phyloP scores from a whole-genome alignment of 2,888 invertebrate genomes.

The Heliconius cydno region DNA sequence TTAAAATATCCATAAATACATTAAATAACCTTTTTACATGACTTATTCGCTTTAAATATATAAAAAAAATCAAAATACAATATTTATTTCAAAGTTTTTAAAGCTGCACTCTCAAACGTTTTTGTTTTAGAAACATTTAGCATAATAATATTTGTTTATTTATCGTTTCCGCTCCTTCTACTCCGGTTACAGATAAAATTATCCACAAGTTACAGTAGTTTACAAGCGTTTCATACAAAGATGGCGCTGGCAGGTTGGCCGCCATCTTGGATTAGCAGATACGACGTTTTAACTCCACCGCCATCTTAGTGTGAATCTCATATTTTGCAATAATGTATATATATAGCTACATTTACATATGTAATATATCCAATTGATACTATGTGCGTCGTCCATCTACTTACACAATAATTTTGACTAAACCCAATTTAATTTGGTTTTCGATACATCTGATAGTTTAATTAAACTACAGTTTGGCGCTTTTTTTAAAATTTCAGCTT shows the following conservation, averaged over 20 bases:
- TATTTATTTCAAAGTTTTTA: conserved; percentile 9
- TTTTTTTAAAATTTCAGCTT: conserved; percentile 4
- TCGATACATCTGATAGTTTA: conserved; percentile 9
- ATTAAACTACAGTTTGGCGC: conserved; percentile 6
- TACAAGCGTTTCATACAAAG: background rate
- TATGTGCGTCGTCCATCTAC: conserved; percentile 30
- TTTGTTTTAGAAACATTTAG: background rate
- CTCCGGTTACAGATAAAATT: conserved; percentile 9
- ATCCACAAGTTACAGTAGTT: conserved; percentile 22
- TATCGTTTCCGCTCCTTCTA: background rate
- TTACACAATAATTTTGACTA: conserved; percentile 27
- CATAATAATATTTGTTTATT: background rate
- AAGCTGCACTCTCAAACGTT: conserved; percentile 10
- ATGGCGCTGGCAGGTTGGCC: background rate
- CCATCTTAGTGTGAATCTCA: background rate
- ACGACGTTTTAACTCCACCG: background rate
- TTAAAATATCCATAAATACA: background rate
- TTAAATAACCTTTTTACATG: conserved; percentile 15
- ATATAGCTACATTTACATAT: conserved; percentile 18
- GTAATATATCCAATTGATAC: conserved; percentile 13
- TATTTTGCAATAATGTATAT: conserved; percentile 21
- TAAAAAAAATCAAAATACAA: background rate
- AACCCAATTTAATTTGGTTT: conserved; percentile 34
- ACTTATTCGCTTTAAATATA: conserved; percentile 8
- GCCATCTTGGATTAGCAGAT: background rate